Conservation (phyloP, 2,113 vertebrate species). For the Pituophis catenifer region DNA sequence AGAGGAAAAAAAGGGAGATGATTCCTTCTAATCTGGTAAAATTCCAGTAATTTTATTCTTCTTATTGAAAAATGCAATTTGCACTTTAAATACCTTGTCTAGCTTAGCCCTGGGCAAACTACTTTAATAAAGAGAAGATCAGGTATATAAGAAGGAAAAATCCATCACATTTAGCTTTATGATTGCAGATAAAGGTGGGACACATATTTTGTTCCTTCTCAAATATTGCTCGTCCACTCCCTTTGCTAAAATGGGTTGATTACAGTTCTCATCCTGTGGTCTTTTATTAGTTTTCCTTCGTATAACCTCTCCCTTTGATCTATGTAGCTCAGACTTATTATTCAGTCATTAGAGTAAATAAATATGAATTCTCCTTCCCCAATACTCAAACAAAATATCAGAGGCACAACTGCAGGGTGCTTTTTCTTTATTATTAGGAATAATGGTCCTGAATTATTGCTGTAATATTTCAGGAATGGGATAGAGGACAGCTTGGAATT, state of each 20-base stretch:
- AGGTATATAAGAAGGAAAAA: slow-evolving; percentile 8
- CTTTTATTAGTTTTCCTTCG: slow-evolving; percentile 32
- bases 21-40: neutral
- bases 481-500: slow-evolving; percentile 43
- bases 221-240: neutral
- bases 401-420: slow-evolving; percentile 39
- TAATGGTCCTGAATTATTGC: slow-evolving; percentile 49
- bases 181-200: slow-evolving; percentile 16
- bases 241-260: slow-evolving; percentile 4
- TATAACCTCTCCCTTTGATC: slow-evolving; percentile 43
- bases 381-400: slow-evolving; percentile 11
- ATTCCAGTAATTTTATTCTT: neutral
- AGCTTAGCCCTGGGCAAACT: neutral
- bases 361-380: slow-evolving; percentile 29
- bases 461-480: slow-evolving; percentile 53
- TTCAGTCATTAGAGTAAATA: slow-evolving; percentile 55
- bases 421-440: slow-evolving; percentile 44
- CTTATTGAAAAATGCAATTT: neutral
- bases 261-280: neutral
- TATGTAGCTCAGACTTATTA: slow-evolving; percentile 36
- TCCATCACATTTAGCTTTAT: neutral
- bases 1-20: neutral
- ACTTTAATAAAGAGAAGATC: slow-evolving; percentile 18
- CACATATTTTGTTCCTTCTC: neutral
- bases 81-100: neutral